Evolutionary conservation across 2,797 vertebrate species (phyloP).

Genomic region (Uromys caudimaculatus): DNA sequence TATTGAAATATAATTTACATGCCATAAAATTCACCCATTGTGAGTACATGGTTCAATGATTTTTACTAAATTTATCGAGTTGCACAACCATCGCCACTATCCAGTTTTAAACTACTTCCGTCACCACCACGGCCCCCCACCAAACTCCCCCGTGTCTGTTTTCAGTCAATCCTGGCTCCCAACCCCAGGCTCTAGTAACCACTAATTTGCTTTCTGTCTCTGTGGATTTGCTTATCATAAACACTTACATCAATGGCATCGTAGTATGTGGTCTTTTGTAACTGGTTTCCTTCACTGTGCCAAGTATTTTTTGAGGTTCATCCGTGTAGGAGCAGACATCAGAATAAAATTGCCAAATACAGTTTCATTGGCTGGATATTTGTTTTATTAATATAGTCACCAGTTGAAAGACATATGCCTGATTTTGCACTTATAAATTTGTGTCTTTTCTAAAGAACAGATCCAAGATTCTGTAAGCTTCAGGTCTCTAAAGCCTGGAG

Average conservation of each 20-base stretch:
- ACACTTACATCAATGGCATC: slow-evolving; percentile 40
- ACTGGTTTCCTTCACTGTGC: slow-evolving; percentile 41
- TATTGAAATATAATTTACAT: slow-evolving; percentile 79
- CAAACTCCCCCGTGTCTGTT: slow-evolving; percentile 56
- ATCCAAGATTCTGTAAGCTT: not conserved
- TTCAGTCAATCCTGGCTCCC: slow-evolving; percentile 49
- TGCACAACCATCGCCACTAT: slow-evolving; percentile 44
- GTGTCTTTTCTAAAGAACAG: slow-evolving; percentile 30
- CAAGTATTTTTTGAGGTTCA: slow-evolving; percentile 38
- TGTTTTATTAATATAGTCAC: slow-evolving; percentile 26
- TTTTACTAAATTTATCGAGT: slow-evolving; percentile 70
- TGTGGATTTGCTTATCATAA: slow-evolving; percentile 58
- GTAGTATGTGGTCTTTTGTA: slow-evolving; percentile 31
- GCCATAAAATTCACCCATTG: slow-evolving; percentile 71
- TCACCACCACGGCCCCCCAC: not conserved
- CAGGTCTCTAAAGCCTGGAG: not conserved
- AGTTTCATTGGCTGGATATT: slow-evolving; percentile 13
- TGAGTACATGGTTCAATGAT: slow-evolving; percentile 55
- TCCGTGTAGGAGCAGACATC: not conserved
- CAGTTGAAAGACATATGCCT: not conserved
- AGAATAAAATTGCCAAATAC: slow-evolving; percentile 1
- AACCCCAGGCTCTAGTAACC: slow-evolving; percentile 30
- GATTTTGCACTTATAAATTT: slow-evolving; percentile 54
- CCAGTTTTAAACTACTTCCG: slow-evolving; percentile 56
- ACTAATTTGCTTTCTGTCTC: slow-evolving; percentile 59